Conservation (phyloP, 2,113 vertebrate species). For the Anser brachyrhynchus region DNA sequence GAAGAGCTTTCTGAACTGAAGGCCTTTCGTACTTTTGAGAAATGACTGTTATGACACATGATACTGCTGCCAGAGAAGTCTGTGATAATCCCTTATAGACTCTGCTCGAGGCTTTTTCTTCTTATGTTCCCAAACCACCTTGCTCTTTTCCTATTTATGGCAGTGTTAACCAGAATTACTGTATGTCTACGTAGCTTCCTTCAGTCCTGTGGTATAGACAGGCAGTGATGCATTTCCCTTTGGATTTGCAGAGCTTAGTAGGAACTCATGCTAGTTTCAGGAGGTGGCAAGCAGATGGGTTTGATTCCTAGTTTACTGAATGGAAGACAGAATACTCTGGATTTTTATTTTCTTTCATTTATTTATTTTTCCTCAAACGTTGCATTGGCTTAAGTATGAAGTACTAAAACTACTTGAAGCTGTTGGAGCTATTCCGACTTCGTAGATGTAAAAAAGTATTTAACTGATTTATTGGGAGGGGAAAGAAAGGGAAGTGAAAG, state of each 20-base stretch:
- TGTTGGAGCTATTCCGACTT: neutral
- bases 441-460: neutral
- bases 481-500: neutral
- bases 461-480: neutral
- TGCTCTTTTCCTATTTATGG: neutral
- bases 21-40: neutral
- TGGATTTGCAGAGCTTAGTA: neutral
- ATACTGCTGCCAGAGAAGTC: neutral
- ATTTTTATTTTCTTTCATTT: neutral
- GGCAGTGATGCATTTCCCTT: neutral
- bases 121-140: neutral
- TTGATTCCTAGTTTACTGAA: neutral
- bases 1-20: neutral
- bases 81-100: neutral
- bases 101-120: neutral
- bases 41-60: neutral
- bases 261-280: neutral
- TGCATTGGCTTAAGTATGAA: neutral
- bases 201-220: neutral
- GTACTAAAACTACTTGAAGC: neutral
- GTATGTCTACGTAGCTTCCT: neutral
- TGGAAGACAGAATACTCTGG: neutral
- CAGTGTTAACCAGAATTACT: neutral
- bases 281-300: fast-evolving
- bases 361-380: neutral